Percentiles rank a stretch among this genome's conserved stretches.
phyloP scores from a whole-genome alignment of 2,888 invertebrate species.

The Smittia aterrima region DNA sequence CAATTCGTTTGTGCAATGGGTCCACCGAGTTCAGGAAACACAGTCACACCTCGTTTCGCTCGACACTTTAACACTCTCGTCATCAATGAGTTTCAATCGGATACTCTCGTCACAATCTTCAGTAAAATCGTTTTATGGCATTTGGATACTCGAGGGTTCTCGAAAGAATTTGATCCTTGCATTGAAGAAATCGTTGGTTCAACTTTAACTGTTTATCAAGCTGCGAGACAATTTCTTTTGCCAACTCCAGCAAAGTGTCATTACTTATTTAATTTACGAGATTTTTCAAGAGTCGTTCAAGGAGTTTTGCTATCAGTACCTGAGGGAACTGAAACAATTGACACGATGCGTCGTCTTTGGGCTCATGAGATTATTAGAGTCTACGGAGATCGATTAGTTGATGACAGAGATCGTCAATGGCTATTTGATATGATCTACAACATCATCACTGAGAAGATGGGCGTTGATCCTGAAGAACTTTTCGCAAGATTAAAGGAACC shows the following conservation, averaged over 20 bases:
- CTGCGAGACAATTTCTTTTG: constrained; percentile 74
- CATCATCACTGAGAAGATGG: constrained; percentile 61
- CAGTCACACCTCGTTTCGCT: constrained; percentile 79
- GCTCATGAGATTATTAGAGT: constrained; percentile 91
- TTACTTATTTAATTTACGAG: constrained; percentile 91
- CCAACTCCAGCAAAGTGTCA: constrained; percentile 93
- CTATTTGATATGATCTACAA: constrained; percentile 67
- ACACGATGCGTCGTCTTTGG: constrained; percentile 88
- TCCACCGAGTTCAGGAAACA: constrained; percentile 75
- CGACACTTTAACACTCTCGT: constrained; percentile 82
- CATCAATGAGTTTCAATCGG: constrained; percentile 87
- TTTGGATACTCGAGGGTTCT: constrained; percentile 91
- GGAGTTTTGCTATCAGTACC: constrained; percentile 90
- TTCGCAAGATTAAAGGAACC: constrained; percentile 63
- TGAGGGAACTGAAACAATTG: constrained; percentile 81
- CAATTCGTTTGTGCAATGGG: constrained; percentile 86
- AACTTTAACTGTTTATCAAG: constrained; percentile 83
- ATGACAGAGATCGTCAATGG: constrained; percentile 80
- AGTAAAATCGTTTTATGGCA: constrained; percentile 92
- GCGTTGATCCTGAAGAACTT: constrained; percentile 67
- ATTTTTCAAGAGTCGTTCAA: constrained; percentile 90
- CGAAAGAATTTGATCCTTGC: constrained; percentile 90
- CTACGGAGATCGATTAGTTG: constrained; percentile 87
- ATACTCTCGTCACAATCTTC: constrained; percentile 79
- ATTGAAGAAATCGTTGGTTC: constrained; percentile 84